Conservation (phyloP, 2,888 invertebrate species). For the Drosophila mulleri region DNA sequence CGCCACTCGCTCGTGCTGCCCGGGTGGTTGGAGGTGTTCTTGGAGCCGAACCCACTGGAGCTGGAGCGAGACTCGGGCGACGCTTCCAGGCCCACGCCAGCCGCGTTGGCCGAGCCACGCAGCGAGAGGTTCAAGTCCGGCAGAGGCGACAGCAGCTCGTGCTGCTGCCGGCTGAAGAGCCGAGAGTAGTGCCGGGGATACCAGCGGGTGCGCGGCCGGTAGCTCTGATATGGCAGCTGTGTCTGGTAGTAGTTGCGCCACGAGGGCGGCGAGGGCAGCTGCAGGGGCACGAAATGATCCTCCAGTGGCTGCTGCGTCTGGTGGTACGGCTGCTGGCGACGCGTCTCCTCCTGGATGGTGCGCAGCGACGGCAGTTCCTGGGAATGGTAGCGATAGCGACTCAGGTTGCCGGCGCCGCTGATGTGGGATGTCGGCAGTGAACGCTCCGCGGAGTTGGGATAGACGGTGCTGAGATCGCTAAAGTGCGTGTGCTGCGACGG, state of each 20-base stretch:
- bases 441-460: slow-evolving; percentile 91
- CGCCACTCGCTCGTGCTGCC: slow-evolving; percentile 92
- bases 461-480: slow-evolving; percentile 94
- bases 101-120: slow-evolving; percentile 59
- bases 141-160: slow-evolving; percentile 88
- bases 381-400: slow-evolving; percentile 87
- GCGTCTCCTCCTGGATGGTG: slow-evolving; percentile 90
- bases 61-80: slow-evolving; percentile 95
- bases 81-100: slow-evolving; percentile 87
- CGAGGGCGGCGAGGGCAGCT: slow-evolving; percentile 88
- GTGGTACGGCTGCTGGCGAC: slow-evolving; percentile 76
- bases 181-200: slow-evolving; percentile 89
- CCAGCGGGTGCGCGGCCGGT: slow-evolving; percentile 88
- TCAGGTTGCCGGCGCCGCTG: slow-evolving; percentile 87
- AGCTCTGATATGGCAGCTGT: slow-evolving; percentile 83
- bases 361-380: slow-evolving; percentile 90
- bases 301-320: slow-evolving; percentile 40
- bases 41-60: slow-evolving; percentile 95
- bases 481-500: slow-evolving; percentile 86
- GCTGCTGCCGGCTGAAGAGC: slow-evolving; percentile 89
- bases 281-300: slow-evolving; percentile 87
- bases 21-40: slow-evolving; percentile 92
- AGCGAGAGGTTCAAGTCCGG: slow-evolving; percentile 86
- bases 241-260: slow-evolving; percentile 85
- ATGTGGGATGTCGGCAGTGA: slow-evolving; percentile 89